phyloP scores from a whole-genome alignment of 2,888 invertebrate species.

The Drosophila nigricruria region DNA sequence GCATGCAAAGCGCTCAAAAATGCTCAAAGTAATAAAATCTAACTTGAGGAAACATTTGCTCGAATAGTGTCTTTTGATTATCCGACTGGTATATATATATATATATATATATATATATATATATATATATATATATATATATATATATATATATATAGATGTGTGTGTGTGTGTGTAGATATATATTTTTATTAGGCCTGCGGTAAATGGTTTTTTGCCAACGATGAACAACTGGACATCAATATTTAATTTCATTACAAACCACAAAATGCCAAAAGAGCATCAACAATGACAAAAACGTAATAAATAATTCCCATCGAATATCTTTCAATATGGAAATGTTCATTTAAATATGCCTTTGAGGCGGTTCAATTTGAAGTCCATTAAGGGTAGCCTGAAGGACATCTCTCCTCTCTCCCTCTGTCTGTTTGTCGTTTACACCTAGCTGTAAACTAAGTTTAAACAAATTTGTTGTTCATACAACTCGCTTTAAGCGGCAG shows the following conservation, averaged over 20 bases:
- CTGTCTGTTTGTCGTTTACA: constrained; percentile 49
- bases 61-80: constrained; percentile 37
- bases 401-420: not conserved
- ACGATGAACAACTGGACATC: constrained; percentile 37
- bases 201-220: constrained; percentile 40
- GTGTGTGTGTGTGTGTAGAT: not conserved
- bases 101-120: not conserved
- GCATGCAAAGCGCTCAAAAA: constrained; percentile 63
- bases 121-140: constrained; percentile 4
- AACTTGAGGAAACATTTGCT: constrained; percentile 30
- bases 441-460: constrained; percentile 52
- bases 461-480: constrained; percentile 51
- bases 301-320: constrained; percentile 67
- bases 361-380: constrained; percentile 22
- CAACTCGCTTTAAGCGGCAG: constrained; percentile 53
- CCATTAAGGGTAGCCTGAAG: constrained; percentile 42
- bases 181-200: constrained; percentile 68
- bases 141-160: not conserved
- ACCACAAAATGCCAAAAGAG: constrained; percentile 58
- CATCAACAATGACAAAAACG: constrained; percentile 63
- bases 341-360: constrained; percentile 13
- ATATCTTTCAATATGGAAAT: constrained; percentile 38
- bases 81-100: constrained; percentile 17
- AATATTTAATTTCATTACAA: constrained; percentile 80
- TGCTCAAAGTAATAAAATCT: constrained; percentile 71